These are phyloP conservation scores for Abrostola triplasia DNA, from an alignment of 2,888 invertebrate genomes.

Conservation along the genomic window DNA sequence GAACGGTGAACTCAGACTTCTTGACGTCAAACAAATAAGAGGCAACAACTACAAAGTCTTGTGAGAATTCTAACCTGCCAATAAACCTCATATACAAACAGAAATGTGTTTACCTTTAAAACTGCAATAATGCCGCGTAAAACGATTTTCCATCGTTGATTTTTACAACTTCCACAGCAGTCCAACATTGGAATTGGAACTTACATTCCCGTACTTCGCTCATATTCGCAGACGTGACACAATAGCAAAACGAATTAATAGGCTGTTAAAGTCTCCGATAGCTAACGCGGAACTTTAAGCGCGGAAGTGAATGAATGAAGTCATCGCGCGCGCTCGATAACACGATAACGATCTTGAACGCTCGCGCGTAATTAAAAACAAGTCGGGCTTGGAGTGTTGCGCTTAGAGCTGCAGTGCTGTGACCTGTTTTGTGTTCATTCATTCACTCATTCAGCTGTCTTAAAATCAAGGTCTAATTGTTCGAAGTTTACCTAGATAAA, in stretches of 20 bases:
- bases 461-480: no score
- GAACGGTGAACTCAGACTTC: conserved; percentile 1
- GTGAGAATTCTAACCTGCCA: background rate
- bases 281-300: conserved; percentile 43
- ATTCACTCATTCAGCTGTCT: background rate
- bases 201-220: conserved; percentile 18
- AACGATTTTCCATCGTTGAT: conserved; percentile 44
- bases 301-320: conserved; percentile 58
- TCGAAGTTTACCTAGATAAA: no score
- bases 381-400: conserved; percentile 21
- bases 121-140: conserved; percentile 20
- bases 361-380: conserved; percentile 63
- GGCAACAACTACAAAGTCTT: conserved; percentile 2
- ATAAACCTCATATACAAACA: conserved; percentile 22
- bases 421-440: conserved; percentile 17
- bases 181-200: conserved; percentile 5
- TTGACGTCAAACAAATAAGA: background rate
- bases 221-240: conserved; percentile 27
- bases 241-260: conserved; percentile 44
- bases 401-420: conserved; percentile 20
- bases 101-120: conserved; percentile 30
- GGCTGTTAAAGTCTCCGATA: conserved; percentile 34
- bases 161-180: conserved; percentile 29
- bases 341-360: conserved; percentile 70
- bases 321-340: conserved; percentile 63